Conservation (phyloP, 2,888 invertebrate species). For the Epinotia bilunana region DNA sequence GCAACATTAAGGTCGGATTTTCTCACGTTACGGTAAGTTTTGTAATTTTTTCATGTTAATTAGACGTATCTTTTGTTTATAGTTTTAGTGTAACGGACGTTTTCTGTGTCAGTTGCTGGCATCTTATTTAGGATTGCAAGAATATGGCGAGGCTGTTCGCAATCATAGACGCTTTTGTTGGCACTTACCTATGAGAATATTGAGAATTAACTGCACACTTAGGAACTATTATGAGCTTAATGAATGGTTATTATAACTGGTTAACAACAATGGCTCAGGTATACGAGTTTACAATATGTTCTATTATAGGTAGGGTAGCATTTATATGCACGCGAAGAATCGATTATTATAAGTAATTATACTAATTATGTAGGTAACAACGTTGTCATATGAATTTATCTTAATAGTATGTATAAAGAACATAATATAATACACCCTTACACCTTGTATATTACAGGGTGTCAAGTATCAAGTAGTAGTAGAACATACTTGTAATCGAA, state of each 20-base stretch:
- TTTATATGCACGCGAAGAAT: slow-evolving; percentile 8
- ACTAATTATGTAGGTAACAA: too few species aligned
- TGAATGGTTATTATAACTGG: background rate
- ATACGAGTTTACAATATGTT: background rate
- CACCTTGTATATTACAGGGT: too few species aligned
- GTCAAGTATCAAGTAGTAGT: too few species aligned
- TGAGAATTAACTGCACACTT: slow-evolving; percentile 17
- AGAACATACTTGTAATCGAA: too few species aligned
- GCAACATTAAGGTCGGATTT: slow-evolving; percentile 71
- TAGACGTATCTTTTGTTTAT: slow-evolving; percentile 58
- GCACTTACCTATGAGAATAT: slow-evolving; percentile 9
- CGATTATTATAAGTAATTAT: slow-evolving; percentile 1
- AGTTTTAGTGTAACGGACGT: slow-evolving; percentile 50
- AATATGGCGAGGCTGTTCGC: slow-evolving; percentile 11
- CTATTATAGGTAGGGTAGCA: background rate
- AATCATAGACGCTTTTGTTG: slow-evolving; percentile 11
- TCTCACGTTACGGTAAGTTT: slow-evolving; percentile 73
- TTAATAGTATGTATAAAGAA: too few species aligned
- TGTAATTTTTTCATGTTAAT: slow-evolving; percentile 54
- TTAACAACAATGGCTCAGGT: background rate
- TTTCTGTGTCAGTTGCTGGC: slow-evolving; percentile 45
- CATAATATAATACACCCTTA: too few species aligned
- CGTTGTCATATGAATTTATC: too few species aligned
- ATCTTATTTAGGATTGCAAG: slow-evolving; percentile 36
- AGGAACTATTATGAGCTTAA: background rate